Evolutionary conservation across 2,797 vertebrate species (phyloP).

Genomic region (Hapalemur alaotrensis): DNA sequence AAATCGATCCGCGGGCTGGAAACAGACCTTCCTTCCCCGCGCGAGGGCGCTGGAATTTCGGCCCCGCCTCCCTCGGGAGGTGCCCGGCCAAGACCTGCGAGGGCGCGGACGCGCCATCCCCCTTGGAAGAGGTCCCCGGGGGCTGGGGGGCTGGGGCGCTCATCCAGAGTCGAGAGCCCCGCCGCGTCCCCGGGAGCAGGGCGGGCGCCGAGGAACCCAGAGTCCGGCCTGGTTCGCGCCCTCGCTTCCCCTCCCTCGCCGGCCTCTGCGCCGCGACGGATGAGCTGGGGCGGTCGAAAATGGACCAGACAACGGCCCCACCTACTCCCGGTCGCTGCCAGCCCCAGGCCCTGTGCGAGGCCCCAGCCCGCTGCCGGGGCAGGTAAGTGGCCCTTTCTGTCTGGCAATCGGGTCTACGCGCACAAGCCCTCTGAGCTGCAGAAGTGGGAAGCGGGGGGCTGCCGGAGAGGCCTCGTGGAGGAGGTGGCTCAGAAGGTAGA

Average conservation of each 20-base stretch:
- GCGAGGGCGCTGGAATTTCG: conserved; percentile 52
- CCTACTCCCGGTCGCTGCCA: not conserved
- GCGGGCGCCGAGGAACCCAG: not conserved
- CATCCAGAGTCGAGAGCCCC: not conserved
- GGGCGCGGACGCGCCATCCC: not conserved
- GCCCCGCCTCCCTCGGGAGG: not conserved
- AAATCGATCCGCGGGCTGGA: not conserved
- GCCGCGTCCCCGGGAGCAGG: not conserved
- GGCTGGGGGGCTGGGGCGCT: not conserved
- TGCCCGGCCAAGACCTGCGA: not conserved
- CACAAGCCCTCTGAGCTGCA: not conserved
- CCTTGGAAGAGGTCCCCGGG: not conserved
- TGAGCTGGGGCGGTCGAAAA: not conserved
- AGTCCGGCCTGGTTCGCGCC: not conserved
- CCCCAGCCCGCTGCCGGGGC: not conserved
- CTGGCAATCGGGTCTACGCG: not conserved
- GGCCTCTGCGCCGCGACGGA: too few relatives aligned
- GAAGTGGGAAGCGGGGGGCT: not conserved
- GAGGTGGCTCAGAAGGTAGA: not conserved
- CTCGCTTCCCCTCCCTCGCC: not conserved
- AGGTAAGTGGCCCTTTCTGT: not conserved
- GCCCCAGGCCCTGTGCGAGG: not conserved
- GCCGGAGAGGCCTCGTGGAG: not conserved
- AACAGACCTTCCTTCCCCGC: conserved; percentile 10
- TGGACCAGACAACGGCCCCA: not conserved